Conservation (phyloP, 2,113 vertebrate species). For the Epinephelus cyanopodus region DNA sequence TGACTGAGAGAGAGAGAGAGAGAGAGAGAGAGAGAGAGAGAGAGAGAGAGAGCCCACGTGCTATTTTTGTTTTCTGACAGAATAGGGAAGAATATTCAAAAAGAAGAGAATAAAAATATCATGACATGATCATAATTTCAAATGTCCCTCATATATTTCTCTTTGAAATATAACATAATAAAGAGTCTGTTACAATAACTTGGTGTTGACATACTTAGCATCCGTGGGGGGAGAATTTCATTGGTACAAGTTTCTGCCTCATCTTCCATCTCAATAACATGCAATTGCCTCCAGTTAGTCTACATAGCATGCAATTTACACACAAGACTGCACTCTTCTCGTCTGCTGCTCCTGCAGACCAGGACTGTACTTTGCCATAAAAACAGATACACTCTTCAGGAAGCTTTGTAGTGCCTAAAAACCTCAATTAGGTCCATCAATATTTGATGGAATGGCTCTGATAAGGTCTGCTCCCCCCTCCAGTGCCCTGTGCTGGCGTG, state of each 20-base stretch:
- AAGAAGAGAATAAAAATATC: conserved; percentile 55
- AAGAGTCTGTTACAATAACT: conserved; percentile 49
- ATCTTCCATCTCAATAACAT: conserved; percentile 72
- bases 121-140: conserved; percentile 61
- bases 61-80: conserved; percentile 59
- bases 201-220: conserved; percentile 63
- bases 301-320: conserved; percentile 81
- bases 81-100: conserved; percentile 51
- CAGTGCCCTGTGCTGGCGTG: conserved; percentile 70
- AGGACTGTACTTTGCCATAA: conserved; percentile 63
- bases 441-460: conserved; percentile 83
- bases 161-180: conserved; percentile 42
- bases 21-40: conserved; percentile 34
- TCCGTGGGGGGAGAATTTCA: conserved; percentile 51
- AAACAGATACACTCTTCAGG: conserved; percentile 73
- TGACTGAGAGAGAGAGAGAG: conserved; percentile 44
- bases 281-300: conserved; percentile 78
- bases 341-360: conserved; percentile 51
- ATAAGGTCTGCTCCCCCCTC: conserved; percentile 66
- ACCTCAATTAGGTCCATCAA: conserved; percentile 86
- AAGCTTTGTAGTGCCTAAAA: conserved; percentile 83
- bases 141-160: conserved; percentile 46
- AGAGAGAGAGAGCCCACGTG: conserved; percentile 42
- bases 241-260: conserved; percentile 65
- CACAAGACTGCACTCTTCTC: conserved; percentile 62